These are phyloP conservation scores for Xenopus petersii DNA, from an alignment of 2,797 vertebrate species.

Conservation along the genomic window DNA sequence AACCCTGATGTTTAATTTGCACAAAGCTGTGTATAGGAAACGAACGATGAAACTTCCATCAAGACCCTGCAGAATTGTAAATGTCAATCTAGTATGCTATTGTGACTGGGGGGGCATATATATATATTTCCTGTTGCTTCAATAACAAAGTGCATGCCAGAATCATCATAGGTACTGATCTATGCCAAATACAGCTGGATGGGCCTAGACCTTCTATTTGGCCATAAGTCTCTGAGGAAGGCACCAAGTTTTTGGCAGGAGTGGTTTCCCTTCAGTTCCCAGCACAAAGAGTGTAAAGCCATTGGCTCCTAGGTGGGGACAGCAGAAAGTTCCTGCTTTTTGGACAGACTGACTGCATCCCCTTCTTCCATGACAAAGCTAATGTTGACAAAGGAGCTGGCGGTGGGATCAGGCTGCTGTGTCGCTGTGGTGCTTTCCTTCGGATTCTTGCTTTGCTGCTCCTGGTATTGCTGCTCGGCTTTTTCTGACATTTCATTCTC, in stretches of 20 bases:
- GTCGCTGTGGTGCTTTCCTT: constrained; percentile 61
- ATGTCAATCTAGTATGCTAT: too few relatives aligned
- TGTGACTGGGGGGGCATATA: too few relatives aligned
- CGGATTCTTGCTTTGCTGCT: constrained; percentile 62
- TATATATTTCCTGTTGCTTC: too few relatives aligned
- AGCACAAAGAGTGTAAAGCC: background rate
- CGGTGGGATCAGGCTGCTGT: constrained; percentile 63
- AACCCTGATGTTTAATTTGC: too few relatives aligned
- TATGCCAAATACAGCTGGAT: background rate
- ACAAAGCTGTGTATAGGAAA: too few relatives aligned
- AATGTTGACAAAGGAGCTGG: constrained; percentile 69
- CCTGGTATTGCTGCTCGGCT: constrained; percentile 77
- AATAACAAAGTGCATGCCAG: too few relatives aligned
- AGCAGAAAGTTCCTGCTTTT: constrained; percentile 69
- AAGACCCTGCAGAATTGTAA: too few relatives aligned
- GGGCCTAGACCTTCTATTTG: background rate
- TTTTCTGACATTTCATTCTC: constrained; percentile 86
- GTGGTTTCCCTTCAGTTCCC: background rate
- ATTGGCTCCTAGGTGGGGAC: constrained; percentile 68
- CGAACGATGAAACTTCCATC: too few relatives aligned
- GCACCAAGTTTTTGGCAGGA: constrained; percentile 40
- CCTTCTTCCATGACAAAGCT: constrained; percentile 79
- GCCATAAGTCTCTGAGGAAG: constrained; percentile 23
- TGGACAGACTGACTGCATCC: constrained; percentile 54
- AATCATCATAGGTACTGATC: background rate